Base-by-base conservation (phyloP, 2,113 vertebrate genomes). In the Podiceps cristatus region DNA sequence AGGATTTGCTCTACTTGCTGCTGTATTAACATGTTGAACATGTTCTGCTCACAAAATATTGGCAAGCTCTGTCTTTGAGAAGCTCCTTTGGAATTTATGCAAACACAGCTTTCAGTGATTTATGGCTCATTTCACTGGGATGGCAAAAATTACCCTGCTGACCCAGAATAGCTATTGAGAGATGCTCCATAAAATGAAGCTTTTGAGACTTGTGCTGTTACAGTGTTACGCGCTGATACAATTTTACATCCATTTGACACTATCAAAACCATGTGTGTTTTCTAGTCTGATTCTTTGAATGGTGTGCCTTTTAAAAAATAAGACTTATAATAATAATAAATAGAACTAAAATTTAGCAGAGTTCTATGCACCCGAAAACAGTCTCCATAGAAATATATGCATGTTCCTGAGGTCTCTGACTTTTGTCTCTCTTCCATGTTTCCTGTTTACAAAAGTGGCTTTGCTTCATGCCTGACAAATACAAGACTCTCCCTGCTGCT, bases 121-220 rank as follows among this genome's bases (percentile, higher is more conserved):
- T 88, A 86, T 88, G 78, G 76, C 74, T 92, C 75, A 83, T 95
- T 96, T 97, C 93, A 88, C 71, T 66, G 28, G 53, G 71, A 63
- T 68, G 62, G 75, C 47, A 95, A 86, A 92, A 83, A 92, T 72
- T 56, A 60, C 52, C 13, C 75, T 92, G n/a, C 74, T 92, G 86
- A 86, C 78, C 74, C 62, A 76, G 62, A 83, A 75, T 45, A 86
- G 52, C 74, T 88, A 25, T 9, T 68, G 90, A 79, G 69, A 90
- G 28, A 78, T 72, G 44, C 52, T 91, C 27, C 62, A 63, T 49
- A 86, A 91, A 90, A 71, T 78, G 33, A 86, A 86, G 16, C 44
- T 25, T 93, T 82, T 75, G 52, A 75, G 25, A 79, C 47, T 75
- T 73, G 35, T 20, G 8, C 40, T 60, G 52, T 29, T 82, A 84